Evolutionary conservation across 2,113 vertebrate genomes (phyloP).

Genomic region (Chlamydotis undulata): DNA sequence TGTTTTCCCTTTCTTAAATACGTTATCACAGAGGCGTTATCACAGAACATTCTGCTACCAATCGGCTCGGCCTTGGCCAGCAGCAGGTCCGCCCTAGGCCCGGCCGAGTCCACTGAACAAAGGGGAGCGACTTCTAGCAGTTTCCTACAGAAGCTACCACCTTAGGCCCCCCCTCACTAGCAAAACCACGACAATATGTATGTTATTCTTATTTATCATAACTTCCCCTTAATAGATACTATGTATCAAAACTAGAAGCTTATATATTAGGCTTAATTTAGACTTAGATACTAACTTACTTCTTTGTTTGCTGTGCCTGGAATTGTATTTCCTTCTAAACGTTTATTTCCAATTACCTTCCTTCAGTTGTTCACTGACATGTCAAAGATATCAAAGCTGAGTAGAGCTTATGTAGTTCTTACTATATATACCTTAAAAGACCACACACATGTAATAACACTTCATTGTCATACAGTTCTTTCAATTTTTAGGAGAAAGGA

Average conservation of each 20-base stretch:
- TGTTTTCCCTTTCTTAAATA: no score
- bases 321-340: neutral
- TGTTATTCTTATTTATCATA: neutral
- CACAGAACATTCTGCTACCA: no score
- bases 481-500: neutral
- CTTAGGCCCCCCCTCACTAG: no score
- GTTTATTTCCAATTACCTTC: neutral
- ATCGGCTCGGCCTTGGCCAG: no score
- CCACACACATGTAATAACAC: neutral
- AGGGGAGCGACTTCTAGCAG: no score
- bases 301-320: neutral
- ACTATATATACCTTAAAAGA: neutral
- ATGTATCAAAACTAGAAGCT: neutral
- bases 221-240: neutral
- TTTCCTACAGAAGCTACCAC: no score
- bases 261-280: neutral
- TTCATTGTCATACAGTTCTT: neutral
- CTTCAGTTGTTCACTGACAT: neutral
- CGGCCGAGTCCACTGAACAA: no score
- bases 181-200: neutral
- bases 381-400: neutral
- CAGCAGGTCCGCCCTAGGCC: no score
- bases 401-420: neutral
- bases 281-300: neutral
- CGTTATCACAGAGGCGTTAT: no score